Base-by-base conservation (phyloP, 1,140 invertebrate species). In the Calliopsis andreniformis region DNA sequence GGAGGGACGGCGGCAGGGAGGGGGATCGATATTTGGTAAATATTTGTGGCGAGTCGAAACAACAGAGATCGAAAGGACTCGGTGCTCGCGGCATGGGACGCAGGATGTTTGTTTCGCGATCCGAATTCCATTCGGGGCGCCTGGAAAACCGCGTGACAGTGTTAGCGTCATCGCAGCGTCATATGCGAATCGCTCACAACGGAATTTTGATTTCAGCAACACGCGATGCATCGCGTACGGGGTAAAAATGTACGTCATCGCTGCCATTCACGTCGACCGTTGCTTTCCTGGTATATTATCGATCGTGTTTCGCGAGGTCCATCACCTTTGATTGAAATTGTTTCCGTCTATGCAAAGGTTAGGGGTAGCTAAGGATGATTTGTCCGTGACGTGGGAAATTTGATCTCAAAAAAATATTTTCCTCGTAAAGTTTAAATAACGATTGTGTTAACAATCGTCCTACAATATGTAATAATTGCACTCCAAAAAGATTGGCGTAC, bases 1-100 rank as follows among this genome's bases (percentile, higher is more conserved):
- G 25, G 28, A 7, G 35, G 51, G 16, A 20, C 14, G 56, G 53
- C 30, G 10, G 7, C 32, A 20, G 4, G 7, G 14, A 6, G 61
- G 47, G 67, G 62, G 68, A 79, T 82, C 79, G 79, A 85, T 84
- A 85, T 85, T 84, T 85, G 83, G 83, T 84, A 85, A 85, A 85
- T 84, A 83, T 85, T 85, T 84, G 83, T 84, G 73, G 79, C 78
- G 71, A 83, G 51, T 83, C 72, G 81, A 84, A 84, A 83, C 78
- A 84, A 84, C 77, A 79, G 55, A 35, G 67, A 64, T 67, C 61
- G 71, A 58, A 63, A 76, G 66, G 70, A 23, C 63, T 53, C 43
- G 10, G 30, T 18, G 1, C 32, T 10, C 30, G 5, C 25, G 23
- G 32, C 20, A n/a, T 43, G 39, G 35, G 66, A 23, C 30, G 42